These are phyloP conservation scores for Stegastes partitus DNA, from an alignment of 2,113 vertebrate species.

Conservation along the genomic window DNA sequence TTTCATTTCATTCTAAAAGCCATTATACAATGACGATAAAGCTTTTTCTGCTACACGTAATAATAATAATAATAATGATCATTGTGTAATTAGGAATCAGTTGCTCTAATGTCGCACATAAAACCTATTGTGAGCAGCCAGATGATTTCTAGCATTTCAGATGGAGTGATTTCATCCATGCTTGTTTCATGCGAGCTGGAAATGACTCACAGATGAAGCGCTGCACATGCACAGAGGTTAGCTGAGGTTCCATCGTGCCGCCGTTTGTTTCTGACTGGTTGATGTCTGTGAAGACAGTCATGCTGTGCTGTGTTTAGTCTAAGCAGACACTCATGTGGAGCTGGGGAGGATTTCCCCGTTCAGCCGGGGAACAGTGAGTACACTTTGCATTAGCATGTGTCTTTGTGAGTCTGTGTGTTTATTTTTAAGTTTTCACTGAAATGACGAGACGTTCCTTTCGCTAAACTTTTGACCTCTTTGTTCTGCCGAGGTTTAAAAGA, in stretches of 20 bases:
- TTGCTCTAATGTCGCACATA: constrained; percentile 40
- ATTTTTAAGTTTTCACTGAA: constrained; percentile 13
- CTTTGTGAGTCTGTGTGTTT: neutral
- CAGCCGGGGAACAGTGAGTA: constrained; percentile 40
- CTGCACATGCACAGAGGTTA: constrained; percentile 40
- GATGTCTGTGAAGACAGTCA: constrained; percentile 59
- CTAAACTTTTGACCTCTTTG: constrained; percentile 4
- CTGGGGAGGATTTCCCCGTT: constrained; percentile 39
- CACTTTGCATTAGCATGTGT: constrained; percentile 30
- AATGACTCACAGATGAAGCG: constrained; percentile 16
- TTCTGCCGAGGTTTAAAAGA: neutral
- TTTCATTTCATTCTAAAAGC: constrained; percentile 40
- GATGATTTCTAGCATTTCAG: constrained; percentile 20
- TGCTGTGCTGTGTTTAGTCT: constrained; percentile 67
- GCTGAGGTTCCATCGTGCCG: constrained; percentile 42
- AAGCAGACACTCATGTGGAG: constrained; percentile 66
- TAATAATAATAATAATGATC: constrained; percentile 51
- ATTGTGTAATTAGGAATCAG: constrained; percentile 49
- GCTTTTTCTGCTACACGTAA: constrained; percentile 19
- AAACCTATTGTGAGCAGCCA: constrained; percentile 27
- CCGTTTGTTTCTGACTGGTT: constrained; percentile 60
- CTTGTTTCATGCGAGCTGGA: constrained; percentile 7
- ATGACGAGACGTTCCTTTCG: constrained; percentile 1
- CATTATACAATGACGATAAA: constrained; percentile 38
- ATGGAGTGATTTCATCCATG: constrained; percentile 16